Evolutionary conservation across 2,797 vertebrate species (phyloP), one percentile per base, ranked within the genome.

Genomic region (Bucorvus abyssinicus): DNA sequence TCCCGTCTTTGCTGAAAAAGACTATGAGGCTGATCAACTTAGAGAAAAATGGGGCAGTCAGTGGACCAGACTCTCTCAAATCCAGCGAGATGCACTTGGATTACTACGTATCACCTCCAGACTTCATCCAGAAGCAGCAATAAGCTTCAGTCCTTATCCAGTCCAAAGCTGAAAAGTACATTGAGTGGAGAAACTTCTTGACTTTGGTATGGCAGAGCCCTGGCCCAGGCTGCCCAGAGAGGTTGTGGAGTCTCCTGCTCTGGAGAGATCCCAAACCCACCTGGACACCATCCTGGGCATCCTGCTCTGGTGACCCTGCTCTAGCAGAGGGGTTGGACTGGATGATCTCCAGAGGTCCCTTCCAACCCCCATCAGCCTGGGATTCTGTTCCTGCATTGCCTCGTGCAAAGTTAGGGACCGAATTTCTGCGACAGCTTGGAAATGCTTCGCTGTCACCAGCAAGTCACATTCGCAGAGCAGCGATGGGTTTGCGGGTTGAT

Each of bases 131-230:
- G 26, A 2, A 27, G 40, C 6, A 29, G 70, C 32, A 30, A 19
- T 4, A 23, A 77, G 5, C 19, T 22, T 4, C 67, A 50, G 5
- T 12, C 70, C 55, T 53, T 18, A 15, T 0, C 53, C 73, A 36
- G 0, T 0, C 3, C 61, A 0, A 0, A 27, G 32, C 4, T 17
- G 23, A 78, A 23, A 23, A 0, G 3, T 12, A 29, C 23, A 2
- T 8, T 1, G 5, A 22, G 10, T 0, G 9, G 29, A 15, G 14
- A 42, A 42, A 63, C 26, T 44, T 23, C 23, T 38, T 27, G 18
- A 10, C 30, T 12, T 14, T 29, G 23, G 42, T 42, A 40, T 45
- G 29, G 21, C 29, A 8, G 29, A 42, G 40, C 21, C 14, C 42
- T 45, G 63, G 9, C 14, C 42, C 42, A 65, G 40, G 63, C 42